These are phyloP conservation scores for Actinia tenebrosa DNA, from an alignment of 64 coral and sea anemone species.

Conservation along the genomic window DNA sequence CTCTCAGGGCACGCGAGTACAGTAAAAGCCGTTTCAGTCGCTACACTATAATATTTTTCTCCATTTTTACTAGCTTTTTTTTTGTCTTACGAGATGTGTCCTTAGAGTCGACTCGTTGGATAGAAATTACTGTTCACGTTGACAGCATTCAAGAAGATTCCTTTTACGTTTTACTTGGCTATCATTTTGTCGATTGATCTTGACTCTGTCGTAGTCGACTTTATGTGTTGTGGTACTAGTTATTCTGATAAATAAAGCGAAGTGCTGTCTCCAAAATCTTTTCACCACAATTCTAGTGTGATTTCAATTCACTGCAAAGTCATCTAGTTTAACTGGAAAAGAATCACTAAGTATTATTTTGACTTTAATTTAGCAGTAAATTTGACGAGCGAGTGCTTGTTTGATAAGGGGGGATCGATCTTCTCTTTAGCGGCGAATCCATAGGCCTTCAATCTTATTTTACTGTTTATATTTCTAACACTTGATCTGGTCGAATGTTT, in stretches of 20 bases:
- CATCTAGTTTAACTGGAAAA: not conserved
- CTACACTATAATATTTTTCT: not conserved
- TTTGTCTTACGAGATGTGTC: not conserved
- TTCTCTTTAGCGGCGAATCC: not conserved
- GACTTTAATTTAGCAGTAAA: not conserved
- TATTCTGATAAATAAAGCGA: not conserved
- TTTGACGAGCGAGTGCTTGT: not conserved
- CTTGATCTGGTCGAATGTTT: constrained; percentile 24
- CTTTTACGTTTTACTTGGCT: not conserved
- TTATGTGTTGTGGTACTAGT: not conserved
- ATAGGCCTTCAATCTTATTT: not conserved
- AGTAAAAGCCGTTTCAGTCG: not conserved
- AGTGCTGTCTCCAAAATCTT: not conserved
- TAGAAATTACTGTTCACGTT: not conserved
- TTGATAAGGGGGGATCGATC: not conserved
- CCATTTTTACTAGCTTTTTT: not conserved
- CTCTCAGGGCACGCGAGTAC: not conserved
- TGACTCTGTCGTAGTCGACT: not conserved
- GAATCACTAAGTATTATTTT: not conserved
- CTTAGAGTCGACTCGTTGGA: not conserved
- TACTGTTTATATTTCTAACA: not conserved
- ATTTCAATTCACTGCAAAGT: not conserved
- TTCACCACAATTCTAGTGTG: not conserved
- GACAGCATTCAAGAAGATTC: not conserved
- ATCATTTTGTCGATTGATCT: not conserved